A percentile compares a stretch with the other conserved stretches of the same genome.
Evolutionary conservation across 2,888 invertebrate species (phyloP).

Genomic region (Anagyrus pseudococci): DNA sequence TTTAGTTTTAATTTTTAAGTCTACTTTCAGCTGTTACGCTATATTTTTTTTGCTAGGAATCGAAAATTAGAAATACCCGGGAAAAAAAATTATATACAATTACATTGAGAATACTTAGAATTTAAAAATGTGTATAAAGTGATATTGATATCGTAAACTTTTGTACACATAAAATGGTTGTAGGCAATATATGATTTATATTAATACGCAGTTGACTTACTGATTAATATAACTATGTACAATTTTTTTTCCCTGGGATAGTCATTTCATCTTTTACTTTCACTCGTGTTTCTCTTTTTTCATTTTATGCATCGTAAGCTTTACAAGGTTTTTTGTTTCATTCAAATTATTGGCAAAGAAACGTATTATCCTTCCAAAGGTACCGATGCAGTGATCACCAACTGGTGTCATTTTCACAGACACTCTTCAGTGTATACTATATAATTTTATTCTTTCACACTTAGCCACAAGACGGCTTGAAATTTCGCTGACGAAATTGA

Average conservation of each 20-base stretch:
- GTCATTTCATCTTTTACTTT: slow-evolving; percentile 19
- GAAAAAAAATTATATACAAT: slow-evolving; percentile 30
- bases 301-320: slow-evolving; percentile 21
- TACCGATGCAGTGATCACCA: slow-evolving; percentile 25
- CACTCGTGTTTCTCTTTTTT: neutral
- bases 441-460: slow-evolving; percentile 30
- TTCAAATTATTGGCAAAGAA: slow-evolving; percentile 30
- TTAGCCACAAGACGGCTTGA: slow-evolving; percentile 4
- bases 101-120: slow-evolving; percentile 9
- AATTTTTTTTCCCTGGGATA: slow-evolving; percentile 28
- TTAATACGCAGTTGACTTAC: neutral
- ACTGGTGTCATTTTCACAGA: slow-evolving; percentile 26
- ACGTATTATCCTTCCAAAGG: slow-evolving; percentile 25
- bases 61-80: slow-evolving; percentile 26
- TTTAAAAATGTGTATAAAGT: slow-evolving; percentile 11
- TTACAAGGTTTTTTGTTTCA: slow-evolving; percentile 22
- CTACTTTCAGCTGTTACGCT: slow-evolving; percentile 38
- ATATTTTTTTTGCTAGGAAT: slow-evolving; percentile 26
- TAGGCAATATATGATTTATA: neutral
- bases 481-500: slow-evolving; percentile 23
- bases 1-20: slow-evolving; percentile 45
- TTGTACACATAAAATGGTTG: slow-evolving; percentile 10
- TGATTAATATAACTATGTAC: slow-evolving; percentile 18
- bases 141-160: slow-evolving; percentile 11
- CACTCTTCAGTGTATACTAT: slow-evolving; percentile 21